Evolutionary conservation across 2,888 invertebrate genomes (phyloP).

Genomic region (Amblyjoppa proteus): DNA sequence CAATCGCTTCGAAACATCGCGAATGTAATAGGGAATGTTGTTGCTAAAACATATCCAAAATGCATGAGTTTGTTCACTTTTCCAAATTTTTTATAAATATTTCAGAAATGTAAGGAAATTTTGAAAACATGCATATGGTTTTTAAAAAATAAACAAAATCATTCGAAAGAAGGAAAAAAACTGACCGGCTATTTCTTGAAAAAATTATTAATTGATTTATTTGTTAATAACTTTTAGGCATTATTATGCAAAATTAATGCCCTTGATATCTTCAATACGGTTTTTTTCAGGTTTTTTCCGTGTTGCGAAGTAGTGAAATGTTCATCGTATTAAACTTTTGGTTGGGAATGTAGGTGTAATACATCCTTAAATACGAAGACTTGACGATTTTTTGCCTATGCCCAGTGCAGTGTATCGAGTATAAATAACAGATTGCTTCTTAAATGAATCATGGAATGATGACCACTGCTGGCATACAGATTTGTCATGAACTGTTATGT

Average conservation of each 20-base stretch:
- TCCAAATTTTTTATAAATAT: neutral
- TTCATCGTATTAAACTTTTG: too few species aligned
- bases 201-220: neutral
- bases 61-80: neutral
- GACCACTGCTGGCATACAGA: too few species aligned
- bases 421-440: too few species aligned
- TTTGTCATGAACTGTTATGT: neutral
- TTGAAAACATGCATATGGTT: neutral
- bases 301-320: too few species aligned
- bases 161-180: neutral
- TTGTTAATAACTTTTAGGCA: constrained; percentile 7
- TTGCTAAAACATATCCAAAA: neutral
- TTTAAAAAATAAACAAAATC: constrained; percentile 9
- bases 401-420: too few species aligned
- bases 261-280: constrained; percentile 3
- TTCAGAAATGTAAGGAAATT: neutral
- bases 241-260: constrained; percentile 6
- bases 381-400: too few species aligned
- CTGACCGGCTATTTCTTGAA: constrained; percentile 3
- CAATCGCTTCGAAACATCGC: neutral
- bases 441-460: too few species aligned
- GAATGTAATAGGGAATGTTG: neutral
- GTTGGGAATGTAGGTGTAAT: too few species aligned
- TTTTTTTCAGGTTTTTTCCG: too few species aligned
- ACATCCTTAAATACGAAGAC: too few species aligned